phyloP scores from a whole-genome alignment of 2,113 vertebrate species.

The Albula glossodonta region DNA sequence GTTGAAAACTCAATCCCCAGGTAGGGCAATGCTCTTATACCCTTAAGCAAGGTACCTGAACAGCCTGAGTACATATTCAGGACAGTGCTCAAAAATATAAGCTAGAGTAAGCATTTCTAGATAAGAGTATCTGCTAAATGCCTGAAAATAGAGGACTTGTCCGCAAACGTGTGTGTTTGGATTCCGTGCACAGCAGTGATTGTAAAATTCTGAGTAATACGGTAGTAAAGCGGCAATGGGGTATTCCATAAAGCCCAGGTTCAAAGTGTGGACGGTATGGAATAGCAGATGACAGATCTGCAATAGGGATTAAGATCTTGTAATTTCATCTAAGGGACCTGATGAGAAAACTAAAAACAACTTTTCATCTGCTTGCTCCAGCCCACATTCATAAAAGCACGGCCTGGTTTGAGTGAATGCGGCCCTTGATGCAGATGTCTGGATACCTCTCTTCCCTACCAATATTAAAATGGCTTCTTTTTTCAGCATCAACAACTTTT shows the following conservation, averaged over 20 bases:
- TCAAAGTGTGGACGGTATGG: constrained; percentile 39
- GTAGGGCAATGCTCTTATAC: too few species aligned
- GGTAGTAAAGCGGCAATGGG: constrained; percentile 10
- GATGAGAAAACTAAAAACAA: constrained; percentile 37
- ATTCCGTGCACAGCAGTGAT: background rate
- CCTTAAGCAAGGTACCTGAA: too few species aligned
- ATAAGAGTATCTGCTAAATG: too few species aligned
- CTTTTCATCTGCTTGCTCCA: constrained; percentile 44
- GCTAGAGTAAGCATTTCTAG: too few species aligned
- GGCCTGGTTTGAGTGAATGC: constrained; percentile 37
- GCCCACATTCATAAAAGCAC: constrained; percentile 43
- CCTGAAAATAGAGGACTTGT: background rate
- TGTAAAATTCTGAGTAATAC: background rate
- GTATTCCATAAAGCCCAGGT: constrained; percentile 12
- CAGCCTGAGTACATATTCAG: too few species aligned
- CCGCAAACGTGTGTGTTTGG: background rate
- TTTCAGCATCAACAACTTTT: constrained; percentile 45
- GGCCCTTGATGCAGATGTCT: constrained; percentile 57
- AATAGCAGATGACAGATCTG: constrained; percentile 39
- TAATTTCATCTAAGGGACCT: constrained; percentile 31
- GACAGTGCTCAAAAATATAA: too few species aligned
- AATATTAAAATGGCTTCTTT: constrained; percentile 37
- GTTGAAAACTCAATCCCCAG: background rate
- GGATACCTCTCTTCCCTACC: constrained; percentile 36
- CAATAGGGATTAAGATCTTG: constrained; percentile 39